Evolutionary conservation across 2,888 invertebrate genomes (phyloP), one percentile per base, ranked within the genome.

Genomic region (Julus scandinavius): DNA sequence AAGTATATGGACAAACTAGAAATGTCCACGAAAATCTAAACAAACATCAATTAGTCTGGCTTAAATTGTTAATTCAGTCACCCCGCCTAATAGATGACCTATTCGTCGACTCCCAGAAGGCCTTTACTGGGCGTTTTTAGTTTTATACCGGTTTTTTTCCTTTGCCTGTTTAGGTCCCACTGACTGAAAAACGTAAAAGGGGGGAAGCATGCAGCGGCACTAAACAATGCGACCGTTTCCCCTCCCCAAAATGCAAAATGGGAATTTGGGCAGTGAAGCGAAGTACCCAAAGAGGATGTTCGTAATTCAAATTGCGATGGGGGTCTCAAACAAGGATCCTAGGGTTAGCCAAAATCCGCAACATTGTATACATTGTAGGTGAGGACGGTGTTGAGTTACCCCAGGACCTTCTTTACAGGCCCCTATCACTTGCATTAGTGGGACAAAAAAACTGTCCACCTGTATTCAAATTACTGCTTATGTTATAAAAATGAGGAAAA

Each of bases 1-100:
- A n/a, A 50, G 13, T 13, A 54, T 54, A 17, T 4, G 54, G 15
- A 4, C 13, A 54, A 54, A 54, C 54, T 13, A 13, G 13, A 50
- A 50, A 50, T 50, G 50, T n/a, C 20, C 63, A 20, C 63, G 20
- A 7, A 63, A 72, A 72, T 29, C 72, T n/a, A 20, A 72, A 54
- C 17, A 54, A 29, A 29, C 29, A 29, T 72, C 38, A 72, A 72
- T 72, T 72, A 72, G 72, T 20, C 20, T n/a, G n/a, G n/a, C 72
- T 72, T 72, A 72, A 72, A 72, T 72, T 72, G 72, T 72, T 72
- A 72, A 72, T 72, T 72, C 29, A 29, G 72, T 72, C 72, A 72
- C 72, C 72, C 72, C 72, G 72, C 72, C 72, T 72, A 20, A 20
- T 63, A 29, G 29, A 29, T 72, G 72, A 72, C 20, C 20, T 29